Evolutionary conservation across 2,113 vertebrate species (phyloP).

Genomic region (Perca flavescens): DNA sequence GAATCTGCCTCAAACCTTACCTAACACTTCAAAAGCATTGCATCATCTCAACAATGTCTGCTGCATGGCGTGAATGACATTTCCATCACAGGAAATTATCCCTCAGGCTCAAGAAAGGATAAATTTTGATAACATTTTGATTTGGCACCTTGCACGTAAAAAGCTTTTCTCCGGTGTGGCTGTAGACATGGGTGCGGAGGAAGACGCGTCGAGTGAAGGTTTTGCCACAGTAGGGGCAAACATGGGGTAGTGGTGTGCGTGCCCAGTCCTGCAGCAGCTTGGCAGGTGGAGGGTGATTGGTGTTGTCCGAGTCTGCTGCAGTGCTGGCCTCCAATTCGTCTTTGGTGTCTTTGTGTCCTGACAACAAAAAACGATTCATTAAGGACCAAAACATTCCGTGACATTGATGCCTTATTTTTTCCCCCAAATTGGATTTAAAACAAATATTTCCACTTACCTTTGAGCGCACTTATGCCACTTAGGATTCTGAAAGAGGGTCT

Average conservation of each 20-base stretch:
- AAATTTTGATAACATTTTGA: constrained; percentile 29
- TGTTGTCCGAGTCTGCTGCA: constrained; percentile 48
- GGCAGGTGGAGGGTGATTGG: constrained; percentile 82
- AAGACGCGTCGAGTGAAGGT: constrained; percentile 92
- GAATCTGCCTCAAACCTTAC: constrained; percentile 22
- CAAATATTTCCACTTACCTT: constrained; percentile 52
- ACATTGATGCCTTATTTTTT: not conserved
- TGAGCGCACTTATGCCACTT: constrained; percentile 35
- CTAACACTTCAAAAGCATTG: constrained; percentile 58
- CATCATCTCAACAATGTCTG: constrained; percentile 58
- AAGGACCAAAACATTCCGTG: not conserved
- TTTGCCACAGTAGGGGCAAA: constrained; percentile 91
- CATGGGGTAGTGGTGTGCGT: constrained; percentile 86
- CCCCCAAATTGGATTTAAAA: not conserved
- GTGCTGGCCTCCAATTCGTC: constrained; percentile 52
- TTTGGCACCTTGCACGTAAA: constrained; percentile 87
- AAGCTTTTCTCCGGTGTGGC: constrained; percentile 91
- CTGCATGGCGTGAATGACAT: constrained; percentile 36
- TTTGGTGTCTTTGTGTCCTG: constrained; percentile 65
- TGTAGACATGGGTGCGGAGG: constrained; percentile 91
- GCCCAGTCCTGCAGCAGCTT: constrained; percentile 86
- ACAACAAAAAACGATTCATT: not conserved
- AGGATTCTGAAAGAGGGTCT: constrained; percentile 61
- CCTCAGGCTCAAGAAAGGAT: constrained; percentile 7
- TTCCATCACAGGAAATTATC: constrained; percentile 49